A percentile compares a stretch with the other conserved stretches of the same genome.
phyloP scores from a whole-genome alignment of 2,888 invertebrate genomes.

The Helicoverpa assulta region DNA sequence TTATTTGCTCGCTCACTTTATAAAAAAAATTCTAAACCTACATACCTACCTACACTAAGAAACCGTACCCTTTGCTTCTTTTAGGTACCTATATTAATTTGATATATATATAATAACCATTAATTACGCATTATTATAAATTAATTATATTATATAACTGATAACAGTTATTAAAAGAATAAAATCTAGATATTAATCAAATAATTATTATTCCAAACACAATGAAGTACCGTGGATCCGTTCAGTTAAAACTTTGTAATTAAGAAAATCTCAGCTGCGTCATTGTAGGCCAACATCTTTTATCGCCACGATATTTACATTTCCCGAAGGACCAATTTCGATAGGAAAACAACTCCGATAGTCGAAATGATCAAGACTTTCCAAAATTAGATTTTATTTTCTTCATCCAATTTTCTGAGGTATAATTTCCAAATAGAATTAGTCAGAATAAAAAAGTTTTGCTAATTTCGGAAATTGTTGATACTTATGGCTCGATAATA shows the following conservation, averaged over 20 bases:
- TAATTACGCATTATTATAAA: not conserved
- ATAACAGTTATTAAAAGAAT: not conserved
- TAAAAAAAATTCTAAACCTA: too few species aligned
- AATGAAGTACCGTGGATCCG: not conserved
- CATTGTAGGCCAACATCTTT: conserved; percentile 34
- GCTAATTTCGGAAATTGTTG: conserved; percentile 10
- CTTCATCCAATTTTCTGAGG: conserved; percentile 8
- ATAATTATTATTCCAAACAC: conserved; percentile 14
- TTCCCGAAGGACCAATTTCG: conserved; percentile 39
- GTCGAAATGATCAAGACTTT: conserved; percentile 20
- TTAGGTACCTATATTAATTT: too few species aligned
- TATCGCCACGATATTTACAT: conserved; percentile 37
- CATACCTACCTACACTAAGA: too few species aligned
- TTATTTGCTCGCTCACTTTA: too few species aligned
- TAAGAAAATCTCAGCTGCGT: conserved; percentile 33
- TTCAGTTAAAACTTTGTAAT: too few species aligned
- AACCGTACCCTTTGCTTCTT: not conserved
- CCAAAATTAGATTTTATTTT: conserved; percentile 17
- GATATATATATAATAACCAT: not conserved
- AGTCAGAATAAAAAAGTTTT: conserved; percentile 7
- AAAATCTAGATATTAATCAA: conserved; percentile 16
- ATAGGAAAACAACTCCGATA: conserved; percentile 37
- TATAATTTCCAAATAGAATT: conserved; percentile 10
- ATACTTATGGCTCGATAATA: not conserved
- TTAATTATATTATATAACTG: not conserved